Conservation (phyloP, 2,888 invertebrate species). For the Drosophila atripex region DNA sequence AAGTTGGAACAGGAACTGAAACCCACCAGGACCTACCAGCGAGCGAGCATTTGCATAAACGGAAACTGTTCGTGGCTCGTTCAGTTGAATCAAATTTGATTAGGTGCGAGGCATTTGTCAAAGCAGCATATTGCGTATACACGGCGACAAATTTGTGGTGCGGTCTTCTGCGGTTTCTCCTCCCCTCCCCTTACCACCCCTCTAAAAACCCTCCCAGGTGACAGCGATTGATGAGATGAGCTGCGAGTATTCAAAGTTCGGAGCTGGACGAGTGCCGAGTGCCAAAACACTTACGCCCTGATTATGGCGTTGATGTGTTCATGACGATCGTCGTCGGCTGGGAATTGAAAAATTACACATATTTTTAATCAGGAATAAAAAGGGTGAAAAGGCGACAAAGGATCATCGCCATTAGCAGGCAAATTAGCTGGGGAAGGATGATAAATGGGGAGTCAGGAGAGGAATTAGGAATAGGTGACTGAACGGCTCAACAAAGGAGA, state of each 20-base stretch:
- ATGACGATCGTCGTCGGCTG: slow-evolving; percentile 26
- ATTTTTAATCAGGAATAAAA: slow-evolving; percentile 11
- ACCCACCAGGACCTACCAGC: slow-evolving; percentile 10
- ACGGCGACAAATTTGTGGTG: slow-evolving; percentile 51
- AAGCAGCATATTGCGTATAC: slow-evolving; percentile 33
- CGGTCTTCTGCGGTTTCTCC: slow-evolving; percentile 7
- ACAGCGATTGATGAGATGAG: slow-evolving; percentile 64
- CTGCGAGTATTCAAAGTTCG: slow-evolving; percentile 17
- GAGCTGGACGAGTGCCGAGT: slow-evolving; percentile 56
- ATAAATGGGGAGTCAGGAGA: slow-evolving; percentile 1
- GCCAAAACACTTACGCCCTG: slow-evolving; percentile 56
- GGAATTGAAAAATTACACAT: slow-evolving; percentile 34
- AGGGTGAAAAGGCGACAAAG: slow-evolving; percentile 19
- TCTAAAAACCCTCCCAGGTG: slow-evolving; percentile 36
- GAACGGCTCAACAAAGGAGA: not conserved
- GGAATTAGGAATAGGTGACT: not conserved
- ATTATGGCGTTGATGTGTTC: slow-evolving; percentile 21
- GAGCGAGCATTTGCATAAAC: slow-evolving; percentile 65
- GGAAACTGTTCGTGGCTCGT: slow-evolving; percentile 65
- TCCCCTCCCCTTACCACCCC: slow-evolving; percentile 24
- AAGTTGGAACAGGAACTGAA: not conserved
- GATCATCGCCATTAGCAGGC: slow-evolving; percentile 25
- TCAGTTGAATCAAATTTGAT: slow-evolving; percentile 73
- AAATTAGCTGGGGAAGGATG: slow-evolving; percentile 25
- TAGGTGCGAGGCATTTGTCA: slow-evolving; percentile 75